Evolutionary conservation across 2,888 invertebrate genomes (phyloP), one percentile per base, ranked within the genome.

Genomic region (Loripinus fragilis): DNA sequence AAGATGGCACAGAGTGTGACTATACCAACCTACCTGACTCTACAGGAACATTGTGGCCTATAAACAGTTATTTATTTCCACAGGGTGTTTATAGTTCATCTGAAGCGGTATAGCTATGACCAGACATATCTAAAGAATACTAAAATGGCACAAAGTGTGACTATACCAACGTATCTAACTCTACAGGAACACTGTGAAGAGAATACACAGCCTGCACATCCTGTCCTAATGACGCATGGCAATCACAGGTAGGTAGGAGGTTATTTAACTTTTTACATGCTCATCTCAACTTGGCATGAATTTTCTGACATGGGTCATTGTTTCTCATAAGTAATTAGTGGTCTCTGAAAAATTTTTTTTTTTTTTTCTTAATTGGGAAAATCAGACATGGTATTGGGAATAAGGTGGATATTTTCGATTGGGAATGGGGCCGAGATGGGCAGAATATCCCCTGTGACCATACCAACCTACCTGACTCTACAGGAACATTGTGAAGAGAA

Each of bases 51-150:
- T 45, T 90, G 89, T 79, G 80, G n/a, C n/a, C n/a, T n/a, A n/a
- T n/a, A n/a, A n/a, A n/a, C n/a, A n/a, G n/a, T n/a, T n/a, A n/a
- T n/a, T n/a, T n/a, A n/a, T n/a, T n/a, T n/a, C n/a, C n/a, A n/a
- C 83, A 91, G 92, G 74, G 86, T 92, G 8, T 80, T 92, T 33
- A 88, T 92, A n/a, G 77, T 92, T 33, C 91, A 92, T 78, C 77
- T 92, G 52, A 92, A 92, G 83, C 80, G 92, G 8, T 92, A 92
- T 76, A 83, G 81, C 20, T 91, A 88, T 74, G 85, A 87, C 71
- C 82, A 81, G 35, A 45, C 55, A 25, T 77, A 80, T 15, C 78
- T 86, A 12, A 75, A 75, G 41, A 86, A 87, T 55, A 82, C 83
- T 3, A 92, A 92, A 80, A 86, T 87, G 70, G 90, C 86, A 1